Evolutionary conservation across 2,888 invertebrate species (phyloP).

Genomic region (Platycnemis pennipes): DNA sequence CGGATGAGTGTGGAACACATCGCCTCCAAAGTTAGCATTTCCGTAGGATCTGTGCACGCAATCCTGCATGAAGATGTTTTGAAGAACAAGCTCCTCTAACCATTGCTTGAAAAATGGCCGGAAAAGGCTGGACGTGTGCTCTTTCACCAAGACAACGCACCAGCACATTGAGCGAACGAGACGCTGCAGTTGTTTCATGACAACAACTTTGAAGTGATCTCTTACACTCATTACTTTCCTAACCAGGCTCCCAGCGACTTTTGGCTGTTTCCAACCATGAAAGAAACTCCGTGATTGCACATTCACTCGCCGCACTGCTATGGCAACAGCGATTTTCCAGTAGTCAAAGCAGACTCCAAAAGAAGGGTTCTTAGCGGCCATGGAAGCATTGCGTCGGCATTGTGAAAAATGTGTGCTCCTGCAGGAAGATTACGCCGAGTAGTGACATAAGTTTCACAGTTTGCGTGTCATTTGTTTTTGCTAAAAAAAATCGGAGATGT

Average conservation of each 20-base stretch:
- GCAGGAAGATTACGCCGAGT: no score
- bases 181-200: no score
- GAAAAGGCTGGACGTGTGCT: constrained; percentile 39
- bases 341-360: constrained; percentile 64
- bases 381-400: constrained; percentile 33
- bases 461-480: no score
- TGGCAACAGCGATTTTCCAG: constrained; percentile 69
- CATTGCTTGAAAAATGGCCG: background rate
- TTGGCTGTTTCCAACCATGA: constrained; percentile 60
- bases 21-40: no score
- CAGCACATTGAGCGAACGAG: background rate
- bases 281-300: constrained; percentile 67
- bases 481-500: no score
- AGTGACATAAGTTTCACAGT: no score
- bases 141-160: constrained; percentile 37
- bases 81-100: background rate
- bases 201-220: no score
- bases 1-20: no score
- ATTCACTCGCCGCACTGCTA: constrained; percentile 67
- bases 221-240: constrained; percentile 64
- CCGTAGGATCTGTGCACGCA: no score
- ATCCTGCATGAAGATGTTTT: background rate
- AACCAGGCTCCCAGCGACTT: constrained; percentile 48
- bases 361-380: constrained; percentile 63
- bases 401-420: background rate